Evolutionary conservation across 1,140 invertebrate species (phyloP), one percentile per base, ranked within the genome.

Genomic region (Caenorhabditis tropicalis): DNA sequence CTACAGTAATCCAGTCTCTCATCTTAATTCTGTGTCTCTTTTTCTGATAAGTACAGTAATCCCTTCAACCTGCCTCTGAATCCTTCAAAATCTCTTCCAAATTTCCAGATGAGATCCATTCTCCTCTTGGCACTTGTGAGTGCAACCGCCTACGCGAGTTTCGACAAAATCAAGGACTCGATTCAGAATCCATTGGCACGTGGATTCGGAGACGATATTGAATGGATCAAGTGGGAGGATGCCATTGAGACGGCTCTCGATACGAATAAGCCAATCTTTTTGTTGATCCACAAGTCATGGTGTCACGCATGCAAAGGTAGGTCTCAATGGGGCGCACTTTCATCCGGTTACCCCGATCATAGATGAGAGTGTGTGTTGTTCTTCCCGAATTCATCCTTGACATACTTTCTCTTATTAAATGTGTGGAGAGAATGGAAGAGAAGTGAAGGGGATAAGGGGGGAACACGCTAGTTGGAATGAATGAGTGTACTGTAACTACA

Each of bases 211-310:
- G 88, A 89, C 21, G 90, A 91, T 70, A 91, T 91, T 49, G 84
- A 89, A 29, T 91, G 90, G 90, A 85, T 91, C 9, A 88, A 89
- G 43, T 91, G 90, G 90, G 90, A 91, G 33, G 88, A 91, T 56
- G 90, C 90, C 31, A 86, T 91, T 29, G 90, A 91, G 56, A 89
- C 84, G 1, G 88, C 90, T 19, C 36, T 91, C 19, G 90, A 91
- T 74, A 58, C 82, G 21, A 84, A 91, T 39, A 91, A 91, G 84
- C 90, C 90, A 24, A 91, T 91, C 82, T 91, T 91, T 83, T 84
- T 91, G 24, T 51, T 91, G 31, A 89, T 91, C 24, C 90, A 91
- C 85, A 91, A 91, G 79, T 86, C 90, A 7, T 91, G 90, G 90
- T 91, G 90, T 51, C 90, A 91, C 53, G 90, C 90, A 49, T 91